These are phyloP conservation scores for Conopomorpha cramerella DNA, from an alignment of 1,140 invertebrate species.

Conservation along the genomic window DNA sequence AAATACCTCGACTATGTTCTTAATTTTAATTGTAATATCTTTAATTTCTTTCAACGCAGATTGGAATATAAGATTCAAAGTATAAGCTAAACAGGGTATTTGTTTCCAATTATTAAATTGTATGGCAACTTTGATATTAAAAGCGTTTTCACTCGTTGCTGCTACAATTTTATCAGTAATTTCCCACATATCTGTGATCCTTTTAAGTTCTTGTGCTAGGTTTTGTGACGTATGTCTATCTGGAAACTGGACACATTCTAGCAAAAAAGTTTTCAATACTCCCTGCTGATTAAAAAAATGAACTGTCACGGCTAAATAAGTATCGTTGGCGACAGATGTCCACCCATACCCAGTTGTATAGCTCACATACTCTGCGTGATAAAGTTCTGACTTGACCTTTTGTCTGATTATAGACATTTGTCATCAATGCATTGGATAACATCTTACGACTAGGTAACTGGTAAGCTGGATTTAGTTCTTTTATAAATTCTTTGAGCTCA, in stretches of 20 bases:
- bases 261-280: neutral
- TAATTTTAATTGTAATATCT: no score
- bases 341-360: neutral
- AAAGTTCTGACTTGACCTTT: neutral
- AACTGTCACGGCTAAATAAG: neutral
- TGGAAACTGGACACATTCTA: neutral
- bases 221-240: neutral
- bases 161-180: slow-evolving; percentile 1
- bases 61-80: neutral
- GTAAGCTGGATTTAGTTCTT: slow-evolving; percentile 3
- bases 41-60: no score
- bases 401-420: slow-evolving; percentile 1
- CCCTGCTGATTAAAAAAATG: neutral
- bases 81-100: slow-evolving; percentile 1
- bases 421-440: slow-evolving; percentile 1
- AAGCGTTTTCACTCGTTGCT: neutral
- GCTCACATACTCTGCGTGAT: neutral
- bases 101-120: slow-evolving; percentile 1
- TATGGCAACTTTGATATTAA: neutral
- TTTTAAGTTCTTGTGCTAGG: neutral
- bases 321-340: neutral
- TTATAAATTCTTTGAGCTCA: slow-evolving; percentile 3
- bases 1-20: slow-evolving; percentile 1
- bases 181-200: neutral
- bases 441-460: slow-evolving; percentile 1